Evolutionary conservation across 2,113 vertebrate species (phyloP), one percentile per base, ranked within the genome.

Genomic region (Fregata magnificens): DNA sequence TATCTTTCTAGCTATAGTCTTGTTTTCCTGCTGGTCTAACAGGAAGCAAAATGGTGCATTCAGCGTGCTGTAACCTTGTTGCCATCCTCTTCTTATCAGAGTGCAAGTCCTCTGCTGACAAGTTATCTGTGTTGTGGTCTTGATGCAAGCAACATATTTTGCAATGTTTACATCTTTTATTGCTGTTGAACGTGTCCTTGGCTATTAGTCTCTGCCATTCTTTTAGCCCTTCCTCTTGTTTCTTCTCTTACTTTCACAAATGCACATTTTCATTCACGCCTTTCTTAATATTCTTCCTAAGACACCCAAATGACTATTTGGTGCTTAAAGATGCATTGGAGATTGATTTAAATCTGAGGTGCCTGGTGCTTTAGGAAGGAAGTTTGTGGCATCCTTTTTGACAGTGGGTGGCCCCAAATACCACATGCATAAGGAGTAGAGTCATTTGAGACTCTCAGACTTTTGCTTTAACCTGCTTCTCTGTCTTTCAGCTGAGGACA

Each of bases 401-500:
- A 8, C 42, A 52, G 38, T 70, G 65, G n/a, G 11, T 62, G 38
- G 6, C 34, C 16, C 61, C 59, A 31, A 42, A 32, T 79, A 52
- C 40, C 87, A 28, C 40, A 3, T 36, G 19, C 11, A 3, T 71
- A 74, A 86, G n/a, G 50, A 86, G 19, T 22, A 26, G 69, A 70
- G 71, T 90, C 55, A 58, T 61, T 56, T 78, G 72, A 66, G 72
- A 56, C 22, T 65, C 36, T 47, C 44, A n/a, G 22, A 44, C 66
- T 85, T 93, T 69, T 91, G 58, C 58, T 80, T 91, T 93, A 94
- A 93, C 38, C 1, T 93, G n/a, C 49, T 88, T 96, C 69, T 97
- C 83, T 96, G 67, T 95, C 67, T 78, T 96, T 78, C 97, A 97
- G 96, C 63, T 92, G 93, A 97, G 95, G 89, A 96, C 73, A 85